Evolutionary conservation across 2,113 vertebrate species (phyloP).

Genomic region (Astur gentilis): DNA sequence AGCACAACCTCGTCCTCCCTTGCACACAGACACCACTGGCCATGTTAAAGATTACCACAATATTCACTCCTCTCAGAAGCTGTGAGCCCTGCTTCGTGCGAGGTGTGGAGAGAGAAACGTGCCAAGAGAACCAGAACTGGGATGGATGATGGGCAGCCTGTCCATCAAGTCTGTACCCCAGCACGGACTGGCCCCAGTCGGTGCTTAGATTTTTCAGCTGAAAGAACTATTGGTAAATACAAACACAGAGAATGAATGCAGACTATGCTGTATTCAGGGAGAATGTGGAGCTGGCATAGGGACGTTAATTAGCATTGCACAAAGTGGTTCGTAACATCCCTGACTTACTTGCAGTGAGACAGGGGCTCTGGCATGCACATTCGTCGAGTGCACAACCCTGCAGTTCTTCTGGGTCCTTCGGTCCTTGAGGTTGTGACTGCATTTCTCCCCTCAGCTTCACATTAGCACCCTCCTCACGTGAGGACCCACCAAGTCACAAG

Average conservation of each 20-base stretch:
- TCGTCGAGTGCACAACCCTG: accelerated
- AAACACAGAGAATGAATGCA: background rate
- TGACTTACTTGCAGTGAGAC: background rate
- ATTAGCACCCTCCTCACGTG: background rate
- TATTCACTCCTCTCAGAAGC: background rate
- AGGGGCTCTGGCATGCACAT: background rate
- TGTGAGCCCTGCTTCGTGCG: accelerated
- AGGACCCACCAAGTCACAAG: background rate
- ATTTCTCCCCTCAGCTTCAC: background rate
- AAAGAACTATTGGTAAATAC: background rate
- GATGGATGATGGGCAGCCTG: background rate
- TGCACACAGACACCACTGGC: background rate
- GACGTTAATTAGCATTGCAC: background rate
- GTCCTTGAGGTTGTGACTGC: background rate
- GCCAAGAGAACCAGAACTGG: background rate
- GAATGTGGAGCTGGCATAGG: background rate
- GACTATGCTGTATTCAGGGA: background rate
- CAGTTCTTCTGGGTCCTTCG: background rate
- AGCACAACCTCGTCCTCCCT: background rate
- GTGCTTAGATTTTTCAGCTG: background rate
- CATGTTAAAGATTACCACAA: background rate
- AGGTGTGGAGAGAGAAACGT: background rate
- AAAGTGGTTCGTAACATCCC: background rate
- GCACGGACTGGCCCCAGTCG: accelerated
- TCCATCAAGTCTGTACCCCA: background rate